Evolutionary conservation across 2,888 invertebrate genomes (phyloP).

Genomic region (Pristionchus entomophagus): DNA sequence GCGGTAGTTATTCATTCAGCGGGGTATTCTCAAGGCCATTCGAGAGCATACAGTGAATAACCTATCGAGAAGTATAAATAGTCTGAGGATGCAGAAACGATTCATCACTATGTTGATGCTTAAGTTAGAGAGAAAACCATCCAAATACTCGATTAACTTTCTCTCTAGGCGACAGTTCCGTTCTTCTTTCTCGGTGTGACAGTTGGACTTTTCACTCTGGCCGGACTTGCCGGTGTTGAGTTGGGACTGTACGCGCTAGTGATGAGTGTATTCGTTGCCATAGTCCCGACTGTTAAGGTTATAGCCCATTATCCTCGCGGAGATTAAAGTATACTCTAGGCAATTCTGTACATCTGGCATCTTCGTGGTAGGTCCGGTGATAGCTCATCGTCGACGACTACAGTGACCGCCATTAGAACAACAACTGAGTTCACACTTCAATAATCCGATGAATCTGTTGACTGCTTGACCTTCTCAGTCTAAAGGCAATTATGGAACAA

Average conservation of each 20-base stretch:
- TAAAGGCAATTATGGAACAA: no score
- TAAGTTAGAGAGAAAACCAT: neutral
- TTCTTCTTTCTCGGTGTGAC: conserved; percentile 40
- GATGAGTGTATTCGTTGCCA: neutral
- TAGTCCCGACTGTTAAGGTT: neutral
- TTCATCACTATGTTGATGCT: conserved; percentile 14
- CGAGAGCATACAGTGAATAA: conserved; percentile 9
- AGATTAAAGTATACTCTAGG: neutral
- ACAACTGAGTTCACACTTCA: no score
- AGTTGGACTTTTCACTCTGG: conserved; percentile 22
- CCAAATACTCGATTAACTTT: no score
- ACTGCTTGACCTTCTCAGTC: no score
- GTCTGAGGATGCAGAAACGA: conserved; percentile 4
- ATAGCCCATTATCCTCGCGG: no score
- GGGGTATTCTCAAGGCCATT: neutral
- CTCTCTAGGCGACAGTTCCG: conserved; percentile 14
- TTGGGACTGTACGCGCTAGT: neutral
- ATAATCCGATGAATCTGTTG: no score
- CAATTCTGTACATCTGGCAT: conserved; percentile 17
- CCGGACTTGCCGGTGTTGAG: conserved; percentile 13
- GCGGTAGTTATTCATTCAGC: neutral
- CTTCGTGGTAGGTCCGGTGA: neutral
- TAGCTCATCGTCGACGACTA: neutral
- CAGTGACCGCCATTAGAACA: no score
- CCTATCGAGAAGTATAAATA: neutral